Evolutionary conservation across 1,140 invertebrate genomes (phyloP).

Genomic region (Ridgeia piscesae): DNA sequence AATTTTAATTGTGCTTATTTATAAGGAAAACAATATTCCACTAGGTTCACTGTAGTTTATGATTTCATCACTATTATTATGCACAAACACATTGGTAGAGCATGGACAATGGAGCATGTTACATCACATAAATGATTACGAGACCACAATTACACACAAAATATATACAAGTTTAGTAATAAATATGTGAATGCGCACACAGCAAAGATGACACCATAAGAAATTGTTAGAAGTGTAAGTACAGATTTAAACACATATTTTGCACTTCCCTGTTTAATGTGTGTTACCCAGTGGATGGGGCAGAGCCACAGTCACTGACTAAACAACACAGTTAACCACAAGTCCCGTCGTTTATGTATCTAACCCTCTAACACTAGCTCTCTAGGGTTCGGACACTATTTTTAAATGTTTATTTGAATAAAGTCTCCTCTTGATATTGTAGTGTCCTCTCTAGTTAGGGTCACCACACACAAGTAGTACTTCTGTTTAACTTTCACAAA

Average conservation of each 20-base stretch:
- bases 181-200: background rate
- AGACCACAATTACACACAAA: background rate
- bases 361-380: background rate
- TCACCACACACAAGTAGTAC: background rate
- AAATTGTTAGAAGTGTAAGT: background rate
- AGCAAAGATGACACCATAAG: background rate
- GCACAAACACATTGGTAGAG: background rate
- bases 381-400: background rate
- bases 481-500: background rate
- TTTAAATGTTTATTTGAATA: background rate
- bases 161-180: background rate
- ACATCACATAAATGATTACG: too few relatives aligned
- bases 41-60: too few relatives aligned
- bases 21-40: too few relatives aligned
- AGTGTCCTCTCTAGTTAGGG: background rate
- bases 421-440: background rate
- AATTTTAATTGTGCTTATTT: too few relatives aligned
- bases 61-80: background rate
- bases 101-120: too few relatives aligned
- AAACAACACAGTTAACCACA: background rate
- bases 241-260: background rate
- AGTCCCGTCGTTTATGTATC: background rate
- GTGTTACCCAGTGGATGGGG: background rate
- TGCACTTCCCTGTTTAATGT: background rate
- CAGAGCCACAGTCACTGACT: background rate